phyloP scores from a whole-genome alignment of 2,888 invertebrate species.

The Nephrocerus scutellatus region DNA sequence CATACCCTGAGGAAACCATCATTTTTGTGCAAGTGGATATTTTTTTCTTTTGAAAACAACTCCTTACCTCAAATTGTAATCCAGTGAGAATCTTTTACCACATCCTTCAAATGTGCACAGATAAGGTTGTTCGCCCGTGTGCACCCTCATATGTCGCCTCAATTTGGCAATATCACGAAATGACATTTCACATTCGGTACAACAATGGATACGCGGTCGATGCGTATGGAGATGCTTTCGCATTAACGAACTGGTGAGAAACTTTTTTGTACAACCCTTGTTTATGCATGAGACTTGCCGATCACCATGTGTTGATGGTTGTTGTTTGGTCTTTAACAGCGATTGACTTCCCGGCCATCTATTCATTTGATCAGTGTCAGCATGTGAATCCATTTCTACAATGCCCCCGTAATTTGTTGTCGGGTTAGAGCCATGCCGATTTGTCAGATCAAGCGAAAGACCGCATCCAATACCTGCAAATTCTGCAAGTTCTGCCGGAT shows the following conservation, averaged over 20 bases:
- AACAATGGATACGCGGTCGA: conserved; percentile 90
- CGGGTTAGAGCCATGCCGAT: no score
- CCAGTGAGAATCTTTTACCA: conserved; percentile 89
- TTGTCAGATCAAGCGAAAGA: conserved; percentile 51
- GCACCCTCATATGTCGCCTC: conserved; percentile 90
- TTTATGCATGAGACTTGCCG: conserved; percentile 86
- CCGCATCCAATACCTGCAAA: no score
- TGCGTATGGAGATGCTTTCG: conserved; percentile 93
- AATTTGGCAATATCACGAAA: conserved; percentile 94
- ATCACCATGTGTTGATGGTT: no score
- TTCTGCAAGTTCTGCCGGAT: conserved; percentile 84
- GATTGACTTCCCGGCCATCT: no score
- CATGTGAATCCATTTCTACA: conserved; percentile 1
- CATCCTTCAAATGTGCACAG: conserved; percentile 96
- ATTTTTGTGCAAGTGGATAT: no score
- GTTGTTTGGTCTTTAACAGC: no score
- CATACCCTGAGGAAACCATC: no score
- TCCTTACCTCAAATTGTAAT: conserved; percentile 75
- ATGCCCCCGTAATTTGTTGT: neutral
- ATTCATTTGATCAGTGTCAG: no score
- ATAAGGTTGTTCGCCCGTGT: conserved; percentile 94
- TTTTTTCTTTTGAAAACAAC: no score
- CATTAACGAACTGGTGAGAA: conserved; percentile 93
- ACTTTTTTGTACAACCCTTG: conserved; percentile 95
- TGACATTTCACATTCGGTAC: conserved; percentile 94